A percentile compares a stretch with the other conserved stretches of the same genome.
These are phyloP conservation scores for Panthera tigris DNA, from an alignment of 2,113 vertebrate species.

Conservation along the genomic window DNA sequence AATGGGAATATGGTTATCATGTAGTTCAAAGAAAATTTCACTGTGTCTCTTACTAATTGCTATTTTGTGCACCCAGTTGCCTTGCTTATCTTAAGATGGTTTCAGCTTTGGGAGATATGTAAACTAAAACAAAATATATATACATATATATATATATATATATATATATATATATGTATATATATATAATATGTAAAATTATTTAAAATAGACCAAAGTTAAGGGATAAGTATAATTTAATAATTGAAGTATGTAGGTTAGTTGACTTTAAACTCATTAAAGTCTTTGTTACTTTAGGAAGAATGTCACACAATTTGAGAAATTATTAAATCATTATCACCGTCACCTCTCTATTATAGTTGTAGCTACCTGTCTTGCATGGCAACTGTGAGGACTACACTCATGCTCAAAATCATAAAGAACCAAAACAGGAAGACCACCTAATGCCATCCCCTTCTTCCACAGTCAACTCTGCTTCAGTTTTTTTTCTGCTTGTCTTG, in stretches of 20 bases:
- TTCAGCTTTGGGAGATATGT: constrained; percentile 24
- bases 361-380: not conserved
- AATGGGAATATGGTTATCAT: constrained; percentile 25
- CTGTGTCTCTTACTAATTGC: constrained; percentile 28
- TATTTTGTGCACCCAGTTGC: not conserved
- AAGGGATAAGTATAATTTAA: constrained; percentile 9
- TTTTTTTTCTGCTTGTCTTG: not conserved
- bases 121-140: not conserved
- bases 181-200: too few relatives aligned
- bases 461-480: not conserved
- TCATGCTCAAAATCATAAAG: not conserved
- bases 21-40: constrained; percentile 40
- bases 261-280: not conserved
- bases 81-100: constrained; percentile 39
- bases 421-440: not conserved
- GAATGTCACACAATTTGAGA: not conserved
- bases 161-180: not conserved
- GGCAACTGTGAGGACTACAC: not conserved
- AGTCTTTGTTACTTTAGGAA: not conserved
- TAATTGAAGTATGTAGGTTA: not conserved
- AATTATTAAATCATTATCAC: not conserved
- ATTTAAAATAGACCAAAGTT: not conserved
- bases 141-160: not conserved
- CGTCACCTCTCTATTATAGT: not conserved
- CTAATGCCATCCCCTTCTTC: not conserved